Conservation (phyloP, 2,888 invertebrate genomes). For the Tigriopus californicus region DNA sequence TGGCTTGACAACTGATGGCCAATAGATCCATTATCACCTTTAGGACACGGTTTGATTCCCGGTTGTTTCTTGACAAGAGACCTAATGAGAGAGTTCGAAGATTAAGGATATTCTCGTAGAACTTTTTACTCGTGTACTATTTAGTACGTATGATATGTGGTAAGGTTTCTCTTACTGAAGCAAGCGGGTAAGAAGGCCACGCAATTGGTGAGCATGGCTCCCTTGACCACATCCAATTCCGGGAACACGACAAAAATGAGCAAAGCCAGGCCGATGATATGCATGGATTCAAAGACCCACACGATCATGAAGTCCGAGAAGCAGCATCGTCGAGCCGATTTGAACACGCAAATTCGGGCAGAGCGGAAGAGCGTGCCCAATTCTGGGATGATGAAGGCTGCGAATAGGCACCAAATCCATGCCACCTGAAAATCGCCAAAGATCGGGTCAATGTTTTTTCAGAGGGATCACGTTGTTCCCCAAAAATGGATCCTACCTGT, state of each 20-base stretch:
- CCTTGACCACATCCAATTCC: conserved; percentile 77
- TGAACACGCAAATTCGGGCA: conserved; percentile 71
- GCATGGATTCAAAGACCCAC: conserved; percentile 65
- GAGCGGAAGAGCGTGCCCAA: conserved; percentile 65
- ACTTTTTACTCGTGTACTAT: no score
- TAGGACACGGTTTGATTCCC: conserved; percentile 34
- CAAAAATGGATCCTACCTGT: conserved; percentile 23
- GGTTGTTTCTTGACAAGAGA: conserved; percentile 57
- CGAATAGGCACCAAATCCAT: conserved; percentile 79
- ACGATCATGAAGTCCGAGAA: conserved; percentile 44
- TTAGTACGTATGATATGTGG: no score
- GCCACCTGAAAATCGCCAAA: conserved; percentile 43
- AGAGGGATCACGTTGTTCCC: conserved; percentile 67
- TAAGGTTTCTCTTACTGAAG: conserved; percentile 35
- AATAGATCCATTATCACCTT: conserved; percentile 42
- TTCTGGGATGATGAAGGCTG: conserved; percentile 74
- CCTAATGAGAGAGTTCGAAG: conserved; percentile 28
- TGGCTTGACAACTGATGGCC: conserved; percentile 70
- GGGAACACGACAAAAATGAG: conserved; percentile 75
- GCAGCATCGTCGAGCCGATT: conserved; percentile 56
- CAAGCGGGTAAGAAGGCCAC: conserved; percentile 76
- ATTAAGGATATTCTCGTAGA: no score
- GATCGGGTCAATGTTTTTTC: conserved; percentile 58
- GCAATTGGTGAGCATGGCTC: conserved; percentile 88
- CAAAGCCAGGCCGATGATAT: conserved; percentile 65